Base-by-base conservation (phyloP, 1,140 invertebrate genomes). In the Dreissena polymorpha region DNA sequence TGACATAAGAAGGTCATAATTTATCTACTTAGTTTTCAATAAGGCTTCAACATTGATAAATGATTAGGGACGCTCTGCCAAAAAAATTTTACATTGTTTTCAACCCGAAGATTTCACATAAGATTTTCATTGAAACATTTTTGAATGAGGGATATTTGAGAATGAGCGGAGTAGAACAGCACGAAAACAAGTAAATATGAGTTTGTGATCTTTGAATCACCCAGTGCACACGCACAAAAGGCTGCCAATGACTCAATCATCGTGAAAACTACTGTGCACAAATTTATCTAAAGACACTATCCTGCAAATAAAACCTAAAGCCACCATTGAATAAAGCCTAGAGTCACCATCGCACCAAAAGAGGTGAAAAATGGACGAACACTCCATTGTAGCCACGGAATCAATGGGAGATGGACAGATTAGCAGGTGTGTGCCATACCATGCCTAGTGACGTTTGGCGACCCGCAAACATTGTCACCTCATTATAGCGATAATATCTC, bases 401-500 rank as follows among this genome's bases (percentile, higher is more conserved):
- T 55, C 57, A 25, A 55, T 51, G 71, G n/a, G 8, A 0, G 57
- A 25, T 27, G 57, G 53, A 73, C 71, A 39, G 74, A 67, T 77
- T 77, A 64, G 74, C 74, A 77, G 74, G 74, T 77, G 74, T 65
- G 63, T 50, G 65, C 57, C 57, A 64, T 63, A 67, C 74, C 27
- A 50, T 65, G 65, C 60, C 63, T 60, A 5, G 10, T 6, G 16
- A n/a, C 57, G 57, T 60, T 60, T 60, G 2, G 2, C 55, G 60
- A 74, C 25, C 25, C 50, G 14, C 25, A 21, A 64, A 51, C 74
- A 60, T 64, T 77, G 57, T 49, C 74, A 77, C 74, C 49, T 77
- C 60, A 77, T 67, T 77, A 77, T 77, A 51, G 13, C 50, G 74
- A 77, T 77, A 67, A 77, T 65, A 77, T 77, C 74, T 13, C 65